Base-by-base conservation (phyloP, 2,888 invertebrate genomes). In the Bellardia bayeri region DNA sequence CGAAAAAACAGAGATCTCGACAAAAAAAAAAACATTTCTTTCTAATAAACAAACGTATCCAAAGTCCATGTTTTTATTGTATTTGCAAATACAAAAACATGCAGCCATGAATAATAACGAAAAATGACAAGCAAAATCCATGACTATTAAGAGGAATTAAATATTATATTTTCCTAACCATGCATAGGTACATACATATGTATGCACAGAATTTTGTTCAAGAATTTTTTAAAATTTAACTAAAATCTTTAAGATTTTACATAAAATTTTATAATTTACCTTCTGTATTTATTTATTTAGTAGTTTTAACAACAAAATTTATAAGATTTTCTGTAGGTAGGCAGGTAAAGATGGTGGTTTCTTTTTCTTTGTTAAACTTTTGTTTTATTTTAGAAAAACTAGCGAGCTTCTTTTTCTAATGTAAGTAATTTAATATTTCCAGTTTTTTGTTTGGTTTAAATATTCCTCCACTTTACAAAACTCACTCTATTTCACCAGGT, bases 401-500 rank as follows among this genome's bases (percentile, higher is more conserved):
- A 89, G 87, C 78, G 88, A 89, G 87, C 83, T 83, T 82, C 14
- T 6, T 75, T 51, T 58, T n/a, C 66, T 79, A 6, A 4, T 37
- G 5, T 40, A 16, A n/a, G 2, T 33, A 40, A 9, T 74, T 68
- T 80, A 79, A 23, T 51, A 72, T 78, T 81, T 23, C 68, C 8
- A 64, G 49, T 86, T 82, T 85, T 85, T 42, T 80, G 14, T 82
- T 82, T 40, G 11, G 49, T 58, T 54, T 74, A 71, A 23, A 75
- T 79, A 9, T 40, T 11, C 30, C 3, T 72, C 58, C 61, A 54
- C 78, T 51, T 37, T 3, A 40, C 33, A 11, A 63, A 81, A 75
- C 90, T 92, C 87, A 90, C 91, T 91, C 91, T 92, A 90, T 91
- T 89, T 89, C 89, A 85, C 81, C 87, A 81, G 79, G 14, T 79